phyloP scores from a whole-genome alignment of 2,113 vertebrate species.

The Rhizomys pruinosus region DNA sequence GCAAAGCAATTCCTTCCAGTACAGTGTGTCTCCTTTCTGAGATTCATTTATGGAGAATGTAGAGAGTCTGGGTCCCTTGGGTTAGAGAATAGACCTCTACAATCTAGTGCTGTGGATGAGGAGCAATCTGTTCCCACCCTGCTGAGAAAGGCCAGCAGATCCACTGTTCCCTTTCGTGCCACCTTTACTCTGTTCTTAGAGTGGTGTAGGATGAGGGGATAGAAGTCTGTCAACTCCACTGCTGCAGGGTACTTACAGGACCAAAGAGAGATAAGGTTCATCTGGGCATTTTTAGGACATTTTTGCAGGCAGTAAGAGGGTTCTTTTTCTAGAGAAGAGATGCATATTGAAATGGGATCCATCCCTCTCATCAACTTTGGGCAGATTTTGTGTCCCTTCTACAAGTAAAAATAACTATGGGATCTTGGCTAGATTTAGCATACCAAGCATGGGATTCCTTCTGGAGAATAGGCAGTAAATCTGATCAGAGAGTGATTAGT shows the following conservation, averaged over 20 bases:
- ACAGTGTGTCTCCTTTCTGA: neutral
- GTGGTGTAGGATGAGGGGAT: neutral
- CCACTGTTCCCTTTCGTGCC: neutral
- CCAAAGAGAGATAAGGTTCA: neutral
- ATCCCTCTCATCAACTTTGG: neutral
- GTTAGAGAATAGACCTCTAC: neutral
- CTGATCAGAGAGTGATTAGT: no score
- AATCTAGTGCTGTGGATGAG: neutral
- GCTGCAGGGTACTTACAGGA: neutral
- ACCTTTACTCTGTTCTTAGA: neutral
- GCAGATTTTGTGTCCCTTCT: neutral
- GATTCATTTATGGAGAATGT: neutral
- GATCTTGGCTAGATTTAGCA: no score
- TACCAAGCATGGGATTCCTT: no score
- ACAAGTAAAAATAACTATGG: neutral
- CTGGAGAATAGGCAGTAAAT: no score
- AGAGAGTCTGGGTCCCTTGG: no score
- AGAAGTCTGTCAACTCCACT: neutral
- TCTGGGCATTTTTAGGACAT: neutral
- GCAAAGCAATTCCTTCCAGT: neutral
- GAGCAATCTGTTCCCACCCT: neutral
- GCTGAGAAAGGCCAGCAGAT: neutral
- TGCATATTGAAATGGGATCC: neutral
- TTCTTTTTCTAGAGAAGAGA: slow-evolving; percentile 10
- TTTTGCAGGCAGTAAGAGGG: neutral